Base-by-base conservation (phyloP, 2,888 invertebrate species). In the Caenorhabditis imperialis region DNA sequence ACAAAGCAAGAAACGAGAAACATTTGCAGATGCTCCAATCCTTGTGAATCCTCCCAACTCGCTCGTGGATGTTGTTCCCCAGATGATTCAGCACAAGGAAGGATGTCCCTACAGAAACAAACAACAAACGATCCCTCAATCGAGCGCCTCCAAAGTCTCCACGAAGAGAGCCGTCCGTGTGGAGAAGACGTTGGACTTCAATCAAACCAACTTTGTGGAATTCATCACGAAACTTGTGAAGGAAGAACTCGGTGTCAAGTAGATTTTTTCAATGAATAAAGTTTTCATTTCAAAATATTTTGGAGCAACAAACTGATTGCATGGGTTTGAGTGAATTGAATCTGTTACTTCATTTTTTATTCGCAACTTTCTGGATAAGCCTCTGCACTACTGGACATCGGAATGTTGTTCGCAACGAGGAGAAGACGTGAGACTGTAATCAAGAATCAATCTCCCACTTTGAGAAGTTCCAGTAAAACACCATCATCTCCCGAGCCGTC, bases 201-300 rank as follows among this genome's bases (percentile, higher is more conserved):
- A 60, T 47, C 63, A 63, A 23, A 62, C 63, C 30, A 54, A 72
- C 47, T 27, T 72, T 40, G 58, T 72, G 72, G 63, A 72, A 10
- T 22, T 72, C 7, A 72, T 72, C 25, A 47, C 63, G n/a, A 57
- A 60, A 18, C 58, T 54, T 16, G 47, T 72, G 16, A 45, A 72
- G 23, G 48, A 72, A 14, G 72, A 72, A 27, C 53, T 50, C 16
- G 40, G 50, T 23, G 54, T 42, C 20, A 30, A 57, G 37, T 57
- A 14, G 57, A 25, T 50, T 60, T 38, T 10, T 47, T 14, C 33
- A 1, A 22, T 20, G 16, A 20, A 30, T 45, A 44, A 42, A 42
- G 25, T 58, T 38, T 35, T 14, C 0, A 16, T 58, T 42, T 54
- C 8, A 14, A 25, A 23, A 37, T 8, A 35, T 51, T 35, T n/a